A percentile compares a stretch with the other conserved stretches of the same genome.
Evolutionary conservation across 1,140 invertebrate genomes (phyloP).

Genomic region (Anagrus nilaparvatae): DNA sequence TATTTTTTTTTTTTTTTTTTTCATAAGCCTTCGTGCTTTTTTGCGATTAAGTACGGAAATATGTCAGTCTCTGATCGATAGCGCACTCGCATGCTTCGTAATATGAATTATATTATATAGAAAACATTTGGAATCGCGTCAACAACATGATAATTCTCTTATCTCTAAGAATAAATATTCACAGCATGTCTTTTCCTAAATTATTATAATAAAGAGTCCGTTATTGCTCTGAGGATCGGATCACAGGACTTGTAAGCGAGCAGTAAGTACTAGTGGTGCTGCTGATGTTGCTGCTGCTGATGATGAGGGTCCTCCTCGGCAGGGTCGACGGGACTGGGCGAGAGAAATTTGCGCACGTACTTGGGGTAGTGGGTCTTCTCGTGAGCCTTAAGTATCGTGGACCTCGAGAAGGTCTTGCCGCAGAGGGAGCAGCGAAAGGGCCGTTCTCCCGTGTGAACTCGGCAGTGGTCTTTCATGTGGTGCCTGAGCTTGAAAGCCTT

Average conservation of each 20-base stretch:
- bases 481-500: constrained; percentile 82
- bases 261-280: background rate
- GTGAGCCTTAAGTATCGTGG: constrained; percentile 81
- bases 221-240: background rate
- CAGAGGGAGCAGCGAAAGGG: constrained; percentile 81
- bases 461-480: constrained; percentile 88
- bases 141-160: too few species aligned
- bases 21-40: background rate
- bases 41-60: background rate
- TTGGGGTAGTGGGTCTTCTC: constrained; percentile 87
- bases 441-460: constrained; percentile 81
- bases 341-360: constrained; percentile 75
- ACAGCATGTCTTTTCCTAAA: too few species aligned
- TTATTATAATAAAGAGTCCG: too few species aligned
- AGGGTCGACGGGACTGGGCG: constrained; percentile 71
- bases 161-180: too few species aligned
- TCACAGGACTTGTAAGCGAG: background rate
- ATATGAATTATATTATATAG: too few species aligned
- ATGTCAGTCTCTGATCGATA: too few species aligned
- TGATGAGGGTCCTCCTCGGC: constrained; percentile 49
- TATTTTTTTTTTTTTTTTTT: background rate
- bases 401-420: constrained; percentile 81
- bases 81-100: too few species aligned
- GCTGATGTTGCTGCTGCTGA: background rate
- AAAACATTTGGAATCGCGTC: constrained; percentile 44